These are phyloP conservation scores for Lamellibrachia satsuma DNA, from an alignment of 2,888 invertebrate genomes.

Conservation along the genomic window DNA sequence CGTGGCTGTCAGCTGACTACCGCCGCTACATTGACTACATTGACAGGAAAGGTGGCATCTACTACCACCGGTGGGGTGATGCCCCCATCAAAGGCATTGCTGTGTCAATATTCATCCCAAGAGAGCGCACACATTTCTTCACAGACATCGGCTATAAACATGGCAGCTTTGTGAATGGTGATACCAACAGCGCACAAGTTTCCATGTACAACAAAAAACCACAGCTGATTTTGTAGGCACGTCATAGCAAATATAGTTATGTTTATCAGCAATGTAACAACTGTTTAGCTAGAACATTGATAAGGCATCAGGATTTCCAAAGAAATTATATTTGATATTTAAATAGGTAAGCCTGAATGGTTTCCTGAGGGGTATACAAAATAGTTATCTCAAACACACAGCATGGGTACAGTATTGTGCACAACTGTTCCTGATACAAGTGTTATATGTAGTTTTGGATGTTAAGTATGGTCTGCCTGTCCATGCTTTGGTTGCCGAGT, in stretches of 20 bases:
- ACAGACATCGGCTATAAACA: background rate
- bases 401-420: background rate
- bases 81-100: conserved; percentile 24
- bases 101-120: conserved; percentile 20
- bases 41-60: conserved; percentile 23
- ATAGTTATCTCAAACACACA: background rate
- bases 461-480: no score
- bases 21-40: conserved; percentile 20
- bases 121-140: conserved; percentile 17
- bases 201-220: background rate
- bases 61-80: conserved; percentile 22
- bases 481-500: no score
- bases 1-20: conserved; percentile 14
- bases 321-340: background rate
- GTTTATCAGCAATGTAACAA: background rate
- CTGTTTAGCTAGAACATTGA: background rate
- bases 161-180: background rate
- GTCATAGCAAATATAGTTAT: background rate
- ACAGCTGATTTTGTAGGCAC: background rate
- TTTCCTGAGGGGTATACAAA: background rate
- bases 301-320: background rate
- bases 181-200: background rate
- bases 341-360: background rate
- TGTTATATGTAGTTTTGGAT: no score
- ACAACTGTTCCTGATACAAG: background rate